phyloP scores from a whole-genome alignment of 2,113 vertebrate species.

The Boulengeromyrus knoepffleri region DNA sequence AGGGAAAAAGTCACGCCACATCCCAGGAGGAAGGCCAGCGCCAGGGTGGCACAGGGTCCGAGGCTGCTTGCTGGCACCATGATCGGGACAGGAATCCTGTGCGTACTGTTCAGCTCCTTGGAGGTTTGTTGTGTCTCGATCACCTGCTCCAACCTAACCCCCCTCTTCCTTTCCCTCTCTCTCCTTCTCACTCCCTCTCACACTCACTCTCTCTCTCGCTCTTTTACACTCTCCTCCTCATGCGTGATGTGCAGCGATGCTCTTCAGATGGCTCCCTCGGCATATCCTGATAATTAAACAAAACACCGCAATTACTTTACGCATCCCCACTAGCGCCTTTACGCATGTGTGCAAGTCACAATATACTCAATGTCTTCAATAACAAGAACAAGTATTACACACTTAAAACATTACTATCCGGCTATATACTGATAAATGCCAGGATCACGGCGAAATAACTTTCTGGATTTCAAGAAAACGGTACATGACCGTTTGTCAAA shows the following conservation, averaged over 20 bases:
- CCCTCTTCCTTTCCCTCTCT: conserved; percentile 48
- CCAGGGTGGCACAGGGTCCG: conserved; percentile 68
- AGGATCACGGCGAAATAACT: not conserved
- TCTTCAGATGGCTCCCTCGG: conserved; percentile 48
- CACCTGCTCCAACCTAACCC: conserved; percentile 62
- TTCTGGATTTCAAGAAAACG: not conserved
- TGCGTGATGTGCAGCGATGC: conserved; percentile 47
- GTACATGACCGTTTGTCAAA: not conserved
- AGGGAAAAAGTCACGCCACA: conserved; percentile 61
- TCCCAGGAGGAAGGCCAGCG: conserved; percentile 68
- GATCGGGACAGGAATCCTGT: conserved; percentile 60
- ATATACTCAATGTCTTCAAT: not conserved
- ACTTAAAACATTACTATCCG: not conserved
- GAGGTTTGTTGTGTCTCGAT: conserved; percentile 63
- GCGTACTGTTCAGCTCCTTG: conserved; percentile 60
- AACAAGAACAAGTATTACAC: not conserved
- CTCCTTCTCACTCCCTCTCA: conserved; percentile 26
- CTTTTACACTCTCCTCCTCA: conserved; percentile 46
- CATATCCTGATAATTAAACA: conserved; percentile 51
- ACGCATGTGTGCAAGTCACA: not conserved
- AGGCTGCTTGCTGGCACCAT: conserved; percentile 62
- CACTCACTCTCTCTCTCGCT: conserved; percentile 34
- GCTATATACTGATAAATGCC: not conserved
- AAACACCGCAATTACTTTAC: conserved; percentile 8
- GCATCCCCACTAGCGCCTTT: not conserved